Evolutionary conservation across 2,113 vertebrate species (phyloP).

Genomic region (Cheilinus undulatus): DNA sequence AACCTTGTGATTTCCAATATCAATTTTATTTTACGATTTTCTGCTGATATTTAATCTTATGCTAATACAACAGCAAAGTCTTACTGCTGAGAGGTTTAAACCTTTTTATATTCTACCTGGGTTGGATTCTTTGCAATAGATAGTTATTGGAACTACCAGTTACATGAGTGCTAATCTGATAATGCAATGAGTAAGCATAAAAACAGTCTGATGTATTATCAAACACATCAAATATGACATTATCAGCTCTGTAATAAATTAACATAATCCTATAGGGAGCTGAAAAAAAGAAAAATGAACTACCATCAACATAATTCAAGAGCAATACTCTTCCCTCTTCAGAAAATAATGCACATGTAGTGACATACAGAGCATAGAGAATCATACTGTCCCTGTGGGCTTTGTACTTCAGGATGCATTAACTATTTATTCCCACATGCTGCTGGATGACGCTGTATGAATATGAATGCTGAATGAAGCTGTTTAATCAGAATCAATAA

Average conservation of each 20-base stretch:
- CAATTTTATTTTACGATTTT: neutral
- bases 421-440: slow-evolving; percentile 44
- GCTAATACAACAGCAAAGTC: neutral
- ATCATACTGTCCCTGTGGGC: slow-evolving; percentile 5
- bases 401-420: slow-evolving; percentile 38
- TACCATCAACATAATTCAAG: neutral
- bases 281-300: neutral
- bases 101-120: neutral
- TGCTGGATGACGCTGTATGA: slow-evolving; percentile 19
- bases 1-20: too few species aligned
- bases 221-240: slow-evolving; percentile 4
- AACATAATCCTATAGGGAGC: slow-evolving; percentile 2
- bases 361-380: slow-evolving; percentile 11
- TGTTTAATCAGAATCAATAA: slow-evolving; percentile 62
- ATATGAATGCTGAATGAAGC: slow-evolving; percentile 40
- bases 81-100: neutral
- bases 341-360: slow-evolving; percentile 21
- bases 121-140: too few species aligned
- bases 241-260: neutral
- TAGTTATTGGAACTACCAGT: too few species aligned
- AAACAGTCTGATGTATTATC: slow-evolving; percentile 6
- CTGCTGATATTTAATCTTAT: neutral
- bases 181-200: neutral
- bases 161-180: too few species aligned
- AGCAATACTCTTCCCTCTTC: neutral